These are phyloP conservation scores for Diachasmimorpha longicaudata DNA, from an alignment of 1,140 invertebrate species.

Conservation along the genomic window DNA sequence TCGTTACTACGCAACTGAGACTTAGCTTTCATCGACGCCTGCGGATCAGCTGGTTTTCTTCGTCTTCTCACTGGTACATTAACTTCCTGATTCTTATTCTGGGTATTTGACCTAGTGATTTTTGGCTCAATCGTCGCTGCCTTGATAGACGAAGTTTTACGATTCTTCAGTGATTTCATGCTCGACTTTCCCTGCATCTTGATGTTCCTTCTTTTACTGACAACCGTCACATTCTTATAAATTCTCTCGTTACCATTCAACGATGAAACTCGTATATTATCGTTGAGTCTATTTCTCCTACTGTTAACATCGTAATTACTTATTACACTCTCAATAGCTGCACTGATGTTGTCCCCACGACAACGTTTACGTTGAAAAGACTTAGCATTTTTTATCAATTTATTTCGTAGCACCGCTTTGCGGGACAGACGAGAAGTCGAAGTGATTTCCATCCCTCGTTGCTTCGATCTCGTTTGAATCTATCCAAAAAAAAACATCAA, in stretches of 20 bases:
- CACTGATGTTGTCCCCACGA: slow-evolving; percentile 46
- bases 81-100: not conserved
- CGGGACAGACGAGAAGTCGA: slow-evolving; percentile 42
- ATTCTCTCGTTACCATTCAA: slow-evolving; percentile 17
- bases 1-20: slow-evolving; percentile 49
- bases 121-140: not conserved
- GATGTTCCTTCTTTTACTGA: slow-evolving; percentile 47
- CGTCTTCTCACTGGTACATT: slow-evolving; percentile 8
- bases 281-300: not conserved
- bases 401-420: slow-evolving; percentile 52
- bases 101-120: not conserved
- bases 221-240: slow-evolving; percentile 35
- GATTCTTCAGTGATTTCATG: not conserved
- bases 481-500: slow-evolving; percentile 27
- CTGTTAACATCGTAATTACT: slow-evolving; percentile 27
- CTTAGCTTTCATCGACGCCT: slow-evolving; percentile 47
- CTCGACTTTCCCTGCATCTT: slow-evolving; percentile 34
- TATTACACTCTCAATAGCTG: slow-evolving; percentile 48
- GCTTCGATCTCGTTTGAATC: slow-evolving; percentile 49
- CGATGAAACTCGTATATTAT: slow-evolving; percentile 10
- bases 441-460: slow-evolving; percentile 40
- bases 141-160: not conserved
- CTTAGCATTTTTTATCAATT: slow-evolving; percentile 57
- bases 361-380: slow-evolving; percentile 53
- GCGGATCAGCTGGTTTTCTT: slow-evolving; percentile 37